A percentile compares a stretch with the other conserved stretches of the same genome.
These are phyloP conservation scores for Helogale parvula DNA, from an alignment of 2,113 vertebrate genomes.

Conservation along the genomic window DNA sequence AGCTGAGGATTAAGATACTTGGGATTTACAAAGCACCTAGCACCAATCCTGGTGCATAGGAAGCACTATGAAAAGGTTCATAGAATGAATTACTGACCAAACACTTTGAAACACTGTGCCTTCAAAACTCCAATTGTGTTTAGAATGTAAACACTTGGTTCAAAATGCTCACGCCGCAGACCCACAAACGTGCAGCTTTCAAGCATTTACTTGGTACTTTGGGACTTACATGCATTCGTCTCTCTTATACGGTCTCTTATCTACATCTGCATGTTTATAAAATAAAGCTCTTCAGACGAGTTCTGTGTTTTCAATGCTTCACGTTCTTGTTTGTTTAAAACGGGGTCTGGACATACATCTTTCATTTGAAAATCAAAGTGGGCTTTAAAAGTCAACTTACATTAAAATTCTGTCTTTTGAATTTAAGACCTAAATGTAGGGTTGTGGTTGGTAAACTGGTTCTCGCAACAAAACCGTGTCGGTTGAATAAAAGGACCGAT, in stretches of 20 bases:
- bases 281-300: neutral
- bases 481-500: constrained; percentile 45
- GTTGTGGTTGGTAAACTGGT: neutral
- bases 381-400: neutral
- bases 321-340: constrained; percentile 34
- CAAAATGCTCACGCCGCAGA: neutral
- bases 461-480: constrained; percentile 22
- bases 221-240: neutral
- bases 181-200: neutral
- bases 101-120: neutral
- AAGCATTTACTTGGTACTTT: neutral
- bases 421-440: constrained; percentile 47
- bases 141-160: neutral
- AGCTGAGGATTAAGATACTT: neutral
- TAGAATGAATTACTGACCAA: neutral
- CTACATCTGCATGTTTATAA: neutral
- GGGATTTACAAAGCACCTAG: neutral
- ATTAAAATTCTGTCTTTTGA: neutral
- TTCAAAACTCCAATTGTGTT: neutral
- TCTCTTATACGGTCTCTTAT: neutral
- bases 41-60: neutral
- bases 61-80: neutral
- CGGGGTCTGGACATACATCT: neutral
- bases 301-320: neutral
- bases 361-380: constrained; percentile 20